phyloP scores from a whole-genome alignment of 1,140 invertebrate species.

The Popillia japonica region DNA sequence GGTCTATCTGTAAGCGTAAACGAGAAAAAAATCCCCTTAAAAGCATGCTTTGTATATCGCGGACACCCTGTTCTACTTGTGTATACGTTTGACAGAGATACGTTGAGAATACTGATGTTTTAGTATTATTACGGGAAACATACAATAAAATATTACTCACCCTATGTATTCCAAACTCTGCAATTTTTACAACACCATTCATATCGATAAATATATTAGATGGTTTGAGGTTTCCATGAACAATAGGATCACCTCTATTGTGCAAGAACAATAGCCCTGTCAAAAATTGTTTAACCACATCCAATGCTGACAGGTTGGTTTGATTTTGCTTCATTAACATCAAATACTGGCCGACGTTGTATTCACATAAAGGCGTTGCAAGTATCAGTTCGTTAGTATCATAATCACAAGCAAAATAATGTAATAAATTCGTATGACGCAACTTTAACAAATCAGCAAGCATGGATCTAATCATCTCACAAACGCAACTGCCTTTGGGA shows the following conservation, averaged over 20 bases:
- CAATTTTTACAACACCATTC: conserved; percentile 55
- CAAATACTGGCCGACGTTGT: conserved; percentile 57
- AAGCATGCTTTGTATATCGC: too few species aligned
- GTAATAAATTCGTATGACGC: conserved; percentile 52
- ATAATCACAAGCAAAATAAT: conserved; percentile 53
- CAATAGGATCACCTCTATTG: conserved; percentile 52
- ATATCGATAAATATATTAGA: conserved; percentile 59
- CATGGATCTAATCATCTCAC: conserved; percentile 43
- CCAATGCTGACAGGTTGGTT: conserved; percentile 44
- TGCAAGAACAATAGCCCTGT: conserved; percentile 58
- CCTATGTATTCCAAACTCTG: conserved; percentile 60
- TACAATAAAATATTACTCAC: conserved; percentile 47
- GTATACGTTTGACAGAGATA: too few species aligned
- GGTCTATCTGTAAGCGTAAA: too few species aligned
- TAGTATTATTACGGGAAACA: too few species aligned
- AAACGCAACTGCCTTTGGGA: conserved; percentile 46
- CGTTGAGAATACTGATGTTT: too few species aligned
- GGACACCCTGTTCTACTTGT: too few species aligned
- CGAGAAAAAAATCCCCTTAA: too few species aligned
- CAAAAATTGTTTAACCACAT: conserved; percentile 55
- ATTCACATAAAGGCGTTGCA: conserved; percentile 57
- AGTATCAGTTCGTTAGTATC: conserved; percentile 54
- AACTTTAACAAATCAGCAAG: conserved; percentile 40
- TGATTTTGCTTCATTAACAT: conserved; percentile 50
- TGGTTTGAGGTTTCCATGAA: conserved; percentile 61